phyloP scores from a whole-genome alignment of 2,797 vertebrate species.

The Heteromormyrus szaboi region DNA sequence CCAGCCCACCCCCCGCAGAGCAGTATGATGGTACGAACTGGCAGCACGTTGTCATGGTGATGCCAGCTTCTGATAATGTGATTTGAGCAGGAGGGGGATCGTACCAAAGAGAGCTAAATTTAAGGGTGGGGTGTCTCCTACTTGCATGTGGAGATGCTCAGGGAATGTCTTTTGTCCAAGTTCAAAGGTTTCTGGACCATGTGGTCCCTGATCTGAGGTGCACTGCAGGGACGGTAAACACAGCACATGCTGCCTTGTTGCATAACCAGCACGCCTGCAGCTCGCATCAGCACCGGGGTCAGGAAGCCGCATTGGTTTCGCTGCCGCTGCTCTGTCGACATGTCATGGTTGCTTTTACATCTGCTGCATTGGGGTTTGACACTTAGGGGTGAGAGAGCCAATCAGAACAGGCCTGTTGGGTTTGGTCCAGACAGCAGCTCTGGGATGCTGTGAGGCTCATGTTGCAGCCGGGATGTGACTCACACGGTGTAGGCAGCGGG shows the following conservation, averaged over 20 bases:
- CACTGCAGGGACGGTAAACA: neutral
- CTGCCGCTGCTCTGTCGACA: neutral
- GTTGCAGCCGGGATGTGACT: neutral
- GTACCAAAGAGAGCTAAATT: neutral
- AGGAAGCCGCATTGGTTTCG: neutral
- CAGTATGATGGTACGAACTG: neutral
- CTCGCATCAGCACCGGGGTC: neutral
- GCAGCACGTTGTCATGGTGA: neutral
- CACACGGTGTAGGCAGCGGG: neutral
- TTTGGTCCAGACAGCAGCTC: neutral
- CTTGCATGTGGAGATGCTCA: neutral
- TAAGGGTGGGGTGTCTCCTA: neutral
- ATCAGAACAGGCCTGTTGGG: neutral
- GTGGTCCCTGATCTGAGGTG: slow-evolving; percentile 3
- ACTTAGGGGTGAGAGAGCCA: neutral
- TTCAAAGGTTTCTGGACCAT: neutral
- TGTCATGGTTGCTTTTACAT: neutral
- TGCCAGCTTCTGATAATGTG: neutral
- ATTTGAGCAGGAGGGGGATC: neutral
- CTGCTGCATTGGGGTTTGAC: neutral
- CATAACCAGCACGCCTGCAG: neutral
- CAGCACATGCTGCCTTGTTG: neutral
- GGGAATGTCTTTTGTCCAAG: neutral
- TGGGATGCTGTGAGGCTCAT: neutral
- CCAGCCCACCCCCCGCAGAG: neutral